Evolutionary conservation across 2,113 vertebrate genomes (phyloP), one percentile per base, ranked within the genome.

Genomic region (Caloenas nicobarica): DNA sequence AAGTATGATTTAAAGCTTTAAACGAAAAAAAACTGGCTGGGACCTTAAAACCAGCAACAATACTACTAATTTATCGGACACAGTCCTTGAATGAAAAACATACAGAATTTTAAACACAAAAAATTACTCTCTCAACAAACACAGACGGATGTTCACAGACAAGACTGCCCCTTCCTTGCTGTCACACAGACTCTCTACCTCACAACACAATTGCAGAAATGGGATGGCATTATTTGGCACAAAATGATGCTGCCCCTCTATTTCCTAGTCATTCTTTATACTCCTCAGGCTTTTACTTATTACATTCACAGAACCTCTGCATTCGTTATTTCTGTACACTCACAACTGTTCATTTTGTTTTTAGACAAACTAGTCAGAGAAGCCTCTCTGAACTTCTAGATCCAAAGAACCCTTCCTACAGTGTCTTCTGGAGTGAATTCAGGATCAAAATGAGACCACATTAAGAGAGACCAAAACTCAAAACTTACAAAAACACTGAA

Each of bases 131-230:
- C 64, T 60, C 50, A 57, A 73, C 40, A 70, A 21, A 57, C 16
- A 72, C 13, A 36, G 58, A 33, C 5, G 36, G 34, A 56, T 42
- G 38, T n/a, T 64, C 42, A 78, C 31, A 69, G 29, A 64, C 31
- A 58, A 57, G n/a, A 33, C 0, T 65, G 33, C 17, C 0, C 1
- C 68, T 44, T 53, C 64, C 33, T 44, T 50, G 19, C 11, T 17
- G 54, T 34, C 50, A 62, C 0, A 2, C 86, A 51, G 28, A 31
- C 28, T 13, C 50, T 4, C 28, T 56, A 53, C 29, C 60, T 46
- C 29, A 23, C 36, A 24, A 13, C 34, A 64, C 22, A 60, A 18
- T 10, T 53, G 64, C n/a, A 82, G 38, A 61, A 79, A 48, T 5
- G 3, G 19, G 25, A 81, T 21, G 10, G 24, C 8, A 23, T 56